phyloP scores from a whole-genome alignment of 2,113 vertebrate species.

The Colaptes auratus region DNA sequence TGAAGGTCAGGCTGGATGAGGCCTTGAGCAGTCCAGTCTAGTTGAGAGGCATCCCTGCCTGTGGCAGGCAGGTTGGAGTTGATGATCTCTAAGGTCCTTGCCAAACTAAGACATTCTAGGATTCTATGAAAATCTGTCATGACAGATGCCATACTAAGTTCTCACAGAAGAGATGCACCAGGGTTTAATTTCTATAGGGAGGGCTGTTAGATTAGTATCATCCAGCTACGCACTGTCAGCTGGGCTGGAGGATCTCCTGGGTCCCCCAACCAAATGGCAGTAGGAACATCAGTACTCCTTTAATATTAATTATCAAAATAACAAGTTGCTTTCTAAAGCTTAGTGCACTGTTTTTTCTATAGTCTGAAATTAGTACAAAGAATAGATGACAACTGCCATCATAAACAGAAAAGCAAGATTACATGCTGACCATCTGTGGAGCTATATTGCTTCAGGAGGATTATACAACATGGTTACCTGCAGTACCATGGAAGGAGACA shows the following conservation, averaged over 20 bases:
- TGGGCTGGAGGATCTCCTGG: background rate
- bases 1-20: too few relatives aligned
- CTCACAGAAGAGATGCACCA: background rate
- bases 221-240: background rate
- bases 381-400: background rate
- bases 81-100: too few relatives aligned
- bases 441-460: background rate
- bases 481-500: background rate
- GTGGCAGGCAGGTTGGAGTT: too few relatives aligned
- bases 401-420: background rate
- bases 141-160: background rate
- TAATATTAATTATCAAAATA: background rate
- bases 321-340: background rate
- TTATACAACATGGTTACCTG: background rate
- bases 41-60: too few relatives aligned
- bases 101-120: too few relatives aligned
- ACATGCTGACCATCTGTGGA: background rate
- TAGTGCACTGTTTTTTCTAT: background rate
- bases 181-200: background rate
- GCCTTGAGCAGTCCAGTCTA: too few relatives aligned
- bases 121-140: background rate
- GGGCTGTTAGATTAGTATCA: background rate
- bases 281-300: background rate
- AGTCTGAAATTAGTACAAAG: background rate
- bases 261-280: background rate